Evolutionary conservation across 2,888 invertebrate genomes (phyloP).

Genomic region (Ochropleura leucogaster): DNA sequence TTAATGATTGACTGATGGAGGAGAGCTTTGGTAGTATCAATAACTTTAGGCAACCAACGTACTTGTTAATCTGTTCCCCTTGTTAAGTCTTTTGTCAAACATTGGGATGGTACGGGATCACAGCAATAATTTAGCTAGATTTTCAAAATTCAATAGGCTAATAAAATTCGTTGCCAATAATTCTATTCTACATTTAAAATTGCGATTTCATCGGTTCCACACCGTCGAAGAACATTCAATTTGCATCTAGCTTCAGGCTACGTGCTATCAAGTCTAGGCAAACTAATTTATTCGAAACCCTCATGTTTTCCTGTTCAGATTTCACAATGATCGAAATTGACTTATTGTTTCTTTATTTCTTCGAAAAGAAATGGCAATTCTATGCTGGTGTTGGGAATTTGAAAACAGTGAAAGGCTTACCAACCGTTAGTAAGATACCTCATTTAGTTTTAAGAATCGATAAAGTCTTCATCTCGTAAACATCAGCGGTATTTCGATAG

Average conservation of each 20-base stretch:
- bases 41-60: neutral
- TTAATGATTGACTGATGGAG: neutral
- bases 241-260: conserved; percentile 8
- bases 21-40: neutral
- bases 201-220: conserved; percentile 7
- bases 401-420: neutral
- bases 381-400: neutral
- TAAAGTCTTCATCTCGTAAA: conserved; percentile 14
- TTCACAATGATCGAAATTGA: conserved; percentile 1
- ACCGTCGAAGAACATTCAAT: conserved; percentile 7
- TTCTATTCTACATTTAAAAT: neutral
- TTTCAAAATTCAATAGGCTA: conserved; percentile 8
- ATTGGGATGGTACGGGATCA: neutral
- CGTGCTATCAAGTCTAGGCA: neutral
- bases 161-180: conserved; percentile 1
- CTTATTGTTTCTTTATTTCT: neutral
- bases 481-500: conserved; percentile 21
- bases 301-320: conserved; percentile 1
- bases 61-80: neutral
- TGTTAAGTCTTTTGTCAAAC: neutral
- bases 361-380: neutral
- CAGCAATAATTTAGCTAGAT: neutral
- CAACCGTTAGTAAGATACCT: neutral
- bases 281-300: neutral
- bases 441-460: neutral